Evolutionary conservation across 2,888 invertebrate genomes (phyloP).

Genomic region (Orthosia incerta): DNA sequence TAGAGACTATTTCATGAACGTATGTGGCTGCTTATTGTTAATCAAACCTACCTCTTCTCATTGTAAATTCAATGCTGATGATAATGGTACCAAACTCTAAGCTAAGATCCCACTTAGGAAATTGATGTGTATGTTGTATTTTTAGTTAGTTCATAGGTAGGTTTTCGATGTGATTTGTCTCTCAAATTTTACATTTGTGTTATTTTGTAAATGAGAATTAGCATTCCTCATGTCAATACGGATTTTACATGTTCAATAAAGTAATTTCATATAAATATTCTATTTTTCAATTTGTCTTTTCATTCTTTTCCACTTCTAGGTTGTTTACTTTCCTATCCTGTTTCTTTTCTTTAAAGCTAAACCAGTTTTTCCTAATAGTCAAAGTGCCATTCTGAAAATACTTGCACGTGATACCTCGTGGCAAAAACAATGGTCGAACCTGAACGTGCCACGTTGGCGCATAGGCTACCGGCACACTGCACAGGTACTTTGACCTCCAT

Average conservation of each 20-base stretch:
- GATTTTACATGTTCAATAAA: constrained; percentile 92
- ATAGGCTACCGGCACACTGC: not conserved
- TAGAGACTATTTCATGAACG: constrained; percentile 86
- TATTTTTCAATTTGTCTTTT: constrained; percentile 79
- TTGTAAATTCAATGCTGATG: constrained; percentile 90
- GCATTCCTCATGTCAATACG: constrained; percentile 92
- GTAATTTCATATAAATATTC: constrained; percentile 90
- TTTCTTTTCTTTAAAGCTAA: not conserved
- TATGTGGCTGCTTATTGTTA: constrained; percentile 85
- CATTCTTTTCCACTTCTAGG: constrained; percentile 48
- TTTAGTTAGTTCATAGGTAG: constrained; percentile 91
- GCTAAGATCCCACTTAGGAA: constrained; percentile 85
- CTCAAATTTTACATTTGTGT: constrained; percentile 91
- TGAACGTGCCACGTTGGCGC: constrained; percentile 32
- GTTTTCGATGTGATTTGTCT: constrained; percentile 91
- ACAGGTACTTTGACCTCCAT: not conserved
- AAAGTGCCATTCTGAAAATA: constrained; percentile 2
- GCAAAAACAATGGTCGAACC: constrained; percentile 22
- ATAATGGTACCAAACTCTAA: constrained; percentile 89
- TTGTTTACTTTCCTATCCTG: constrained; percentile 21
- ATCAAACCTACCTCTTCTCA: constrained; percentile 90
- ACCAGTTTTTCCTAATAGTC: too few species aligned
- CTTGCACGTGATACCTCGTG: constrained; percentile 55
- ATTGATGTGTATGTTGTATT: constrained; percentile 91
- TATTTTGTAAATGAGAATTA: constrained; percentile 91